Conservation (phyloP, 2,888 invertebrate species). For the Heliconius aoede region DNA sequence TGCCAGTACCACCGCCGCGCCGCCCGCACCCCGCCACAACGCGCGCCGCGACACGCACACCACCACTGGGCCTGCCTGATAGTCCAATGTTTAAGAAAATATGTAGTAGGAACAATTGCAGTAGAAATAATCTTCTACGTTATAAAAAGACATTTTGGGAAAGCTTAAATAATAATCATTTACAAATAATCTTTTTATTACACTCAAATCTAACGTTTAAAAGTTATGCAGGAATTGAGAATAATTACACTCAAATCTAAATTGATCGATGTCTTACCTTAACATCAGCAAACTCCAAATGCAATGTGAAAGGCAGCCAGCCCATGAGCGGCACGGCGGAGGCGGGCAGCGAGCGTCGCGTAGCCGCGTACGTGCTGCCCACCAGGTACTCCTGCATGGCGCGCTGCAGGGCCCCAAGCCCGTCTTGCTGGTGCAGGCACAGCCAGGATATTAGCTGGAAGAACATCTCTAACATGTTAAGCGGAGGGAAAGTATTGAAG, state of each 20-base stretch:
- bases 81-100: too few relatives aligned
- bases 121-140: too few relatives aligned
- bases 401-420: constrained; percentile 82
- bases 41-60: constrained; percentile 87
- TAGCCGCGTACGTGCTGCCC: constrained; percentile 88
- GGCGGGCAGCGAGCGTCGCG: constrained; percentile 88
- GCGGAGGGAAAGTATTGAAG: too few relatives aligned
- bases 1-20: constrained; percentile 89
- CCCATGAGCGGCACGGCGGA: constrained; percentile 87
- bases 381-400: constrained; percentile 92
- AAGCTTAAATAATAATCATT: too few relatives aligned
- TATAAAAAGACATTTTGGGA: too few relatives aligned
- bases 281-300: constrained; percentile 84
- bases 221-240: too few relatives aligned
- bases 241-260: too few relatives aligned
- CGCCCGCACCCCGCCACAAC: constrained; percentile 88
- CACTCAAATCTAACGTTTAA: too few relatives aligned
- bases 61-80: constrained; percentile 55
- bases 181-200: too few relatives aligned
- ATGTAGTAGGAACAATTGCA: too few relatives aligned
- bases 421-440: constrained; percentile 70
- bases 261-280: constrained; percentile 76
- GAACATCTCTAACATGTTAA: too few relatives aligned
- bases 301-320: constrained; percentile 88
- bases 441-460: constrained; percentile 83